Base-by-base conservation (phyloP, 2,113 vertebrate species). In the Colaptes auratus region DNA sequence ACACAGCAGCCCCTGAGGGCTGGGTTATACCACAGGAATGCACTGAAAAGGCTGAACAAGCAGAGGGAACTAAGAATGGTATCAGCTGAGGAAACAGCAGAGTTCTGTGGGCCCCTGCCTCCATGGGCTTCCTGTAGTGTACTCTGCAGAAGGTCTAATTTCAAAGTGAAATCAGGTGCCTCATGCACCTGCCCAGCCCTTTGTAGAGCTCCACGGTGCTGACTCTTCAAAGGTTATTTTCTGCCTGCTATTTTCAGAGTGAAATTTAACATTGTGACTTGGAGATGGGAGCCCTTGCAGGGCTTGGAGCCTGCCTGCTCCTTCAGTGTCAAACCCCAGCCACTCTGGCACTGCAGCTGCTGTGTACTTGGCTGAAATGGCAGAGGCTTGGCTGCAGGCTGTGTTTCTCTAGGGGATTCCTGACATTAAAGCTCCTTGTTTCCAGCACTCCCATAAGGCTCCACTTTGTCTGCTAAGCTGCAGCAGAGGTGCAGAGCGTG, bases 211-310 rank as follows among this genome's bases (percentile, higher is more conserved):
- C 66, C 35, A 30, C 92, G 80, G 46, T 53, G 16, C 52, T 73
- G 90, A 25, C 81, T 86, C 74, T 63, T 61, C 73, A 96, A 82
- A 90, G 92, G 92, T 92, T 93, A 76, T 60, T 35, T 78, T 71
- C 60, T 83, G 65, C 52, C 64, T 92, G 73, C 94, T 87, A 66
- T 95, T 93, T 95, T 93, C 59, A 79, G 91, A 81, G 55, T 94
- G 86, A 66, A 82, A 76, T 88, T 90, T 88, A 93, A 91, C 76
- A 86, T 88, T 88, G 60, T 90, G 86, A 84, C 74, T 92, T 89
- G 93, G 93, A 91, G 66, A 27, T 71, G 58, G 30, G 50, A 95
- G 77, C 56, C 65, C 46, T 78, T 89, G 77, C 18, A 90, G 89
- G 83, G 58, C n/a, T 35, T 52, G 75, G 65, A 58, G 75, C 69